A percentile compares a stretch with the other conserved stretches of the same genome.
phyloP scores from a whole-genome alignment of 2,797 vertebrate species.

The Eurystomus glaucurus region DNA sequence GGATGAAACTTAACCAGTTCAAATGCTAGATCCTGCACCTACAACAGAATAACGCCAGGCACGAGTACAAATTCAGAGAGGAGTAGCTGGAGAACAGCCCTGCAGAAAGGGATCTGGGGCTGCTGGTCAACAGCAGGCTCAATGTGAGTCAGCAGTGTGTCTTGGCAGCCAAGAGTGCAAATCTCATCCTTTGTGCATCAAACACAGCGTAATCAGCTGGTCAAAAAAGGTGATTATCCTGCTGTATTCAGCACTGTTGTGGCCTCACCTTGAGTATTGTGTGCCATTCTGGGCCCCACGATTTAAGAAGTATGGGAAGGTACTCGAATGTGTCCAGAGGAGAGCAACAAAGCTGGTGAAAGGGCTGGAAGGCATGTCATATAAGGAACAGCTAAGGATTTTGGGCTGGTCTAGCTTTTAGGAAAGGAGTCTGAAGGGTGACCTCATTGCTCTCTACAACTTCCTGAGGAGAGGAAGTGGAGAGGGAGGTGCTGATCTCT shows the following conservation, averaged over 20 bases:
- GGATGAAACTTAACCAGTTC: neutral
- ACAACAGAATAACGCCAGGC: rapidly evolving
- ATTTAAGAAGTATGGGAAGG: neutral
- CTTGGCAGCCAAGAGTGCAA: neutral
- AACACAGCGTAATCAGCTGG: neutral
- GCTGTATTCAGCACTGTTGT: neutral
- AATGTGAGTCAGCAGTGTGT: neutral
- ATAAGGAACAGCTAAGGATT: neutral
- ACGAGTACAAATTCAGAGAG: neutral
- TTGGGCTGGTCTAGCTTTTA: neutral
- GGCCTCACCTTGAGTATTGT: neutral
- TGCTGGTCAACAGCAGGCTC: neutral
- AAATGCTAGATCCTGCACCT: neutral
- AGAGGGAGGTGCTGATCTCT: neutral
- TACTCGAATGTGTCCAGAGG: neutral
- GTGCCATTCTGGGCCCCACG: neutral
- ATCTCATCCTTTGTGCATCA: neutral
- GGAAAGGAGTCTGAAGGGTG: neutral
- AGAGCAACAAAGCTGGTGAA: neutral
- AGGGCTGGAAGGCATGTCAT: neutral
- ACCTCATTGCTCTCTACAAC: neutral
- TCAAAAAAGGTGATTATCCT: neutral
- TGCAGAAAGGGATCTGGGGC: neutral
- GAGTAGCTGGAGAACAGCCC: neutral
- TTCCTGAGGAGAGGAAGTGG: neutral